These are phyloP conservation scores for Anorthoa munda DNA, from an alignment of 2,888 invertebrate species.

Conservation along the genomic window DNA sequence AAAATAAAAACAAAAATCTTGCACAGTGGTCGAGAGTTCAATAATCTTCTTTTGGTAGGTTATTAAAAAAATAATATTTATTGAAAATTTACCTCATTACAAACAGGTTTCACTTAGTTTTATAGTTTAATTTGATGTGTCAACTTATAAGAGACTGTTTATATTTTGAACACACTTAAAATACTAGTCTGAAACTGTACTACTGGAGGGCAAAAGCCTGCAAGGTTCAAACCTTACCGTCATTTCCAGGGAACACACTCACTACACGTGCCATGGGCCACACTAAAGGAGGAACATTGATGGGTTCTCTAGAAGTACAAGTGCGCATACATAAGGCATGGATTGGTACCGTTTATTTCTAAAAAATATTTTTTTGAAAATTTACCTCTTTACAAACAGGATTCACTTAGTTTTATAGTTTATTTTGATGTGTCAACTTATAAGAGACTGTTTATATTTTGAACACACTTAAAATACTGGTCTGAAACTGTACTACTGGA, in stretches of 20 bases:
- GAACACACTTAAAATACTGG: not conserved
- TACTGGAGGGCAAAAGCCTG: not conserved
- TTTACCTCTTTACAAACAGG: conserved; percentile 32
- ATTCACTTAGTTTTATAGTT: not conserved
- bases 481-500: not conserved
- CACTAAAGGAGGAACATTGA: no score
- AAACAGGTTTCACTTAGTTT: conserved; percentile 24
- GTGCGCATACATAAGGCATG: no score
- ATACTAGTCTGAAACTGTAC: not conserved
- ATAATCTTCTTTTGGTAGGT: conserved; percentile 1
- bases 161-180: not conserved
- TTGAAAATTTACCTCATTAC: conserved; percentile 22
- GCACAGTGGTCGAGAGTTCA: conserved; percentile 16
- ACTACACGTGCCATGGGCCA: no score
- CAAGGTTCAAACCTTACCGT: no score
- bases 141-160: not conserved
- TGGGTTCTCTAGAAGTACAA: no score
- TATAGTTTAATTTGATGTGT: not conserved
- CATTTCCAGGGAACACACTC: no score
- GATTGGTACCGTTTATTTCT: no score
- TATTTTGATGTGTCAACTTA: not conserved
- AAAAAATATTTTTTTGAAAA: conserved; percentile 29
- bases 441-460: not conserved
- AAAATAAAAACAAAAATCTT: not conserved
- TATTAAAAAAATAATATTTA: conserved; percentile 26